These are phyloP conservation scores for Myrmecobius fasciatus DNA, from an alignment of 2,113 vertebrate genomes.

Conservation along the genomic window DNA sequence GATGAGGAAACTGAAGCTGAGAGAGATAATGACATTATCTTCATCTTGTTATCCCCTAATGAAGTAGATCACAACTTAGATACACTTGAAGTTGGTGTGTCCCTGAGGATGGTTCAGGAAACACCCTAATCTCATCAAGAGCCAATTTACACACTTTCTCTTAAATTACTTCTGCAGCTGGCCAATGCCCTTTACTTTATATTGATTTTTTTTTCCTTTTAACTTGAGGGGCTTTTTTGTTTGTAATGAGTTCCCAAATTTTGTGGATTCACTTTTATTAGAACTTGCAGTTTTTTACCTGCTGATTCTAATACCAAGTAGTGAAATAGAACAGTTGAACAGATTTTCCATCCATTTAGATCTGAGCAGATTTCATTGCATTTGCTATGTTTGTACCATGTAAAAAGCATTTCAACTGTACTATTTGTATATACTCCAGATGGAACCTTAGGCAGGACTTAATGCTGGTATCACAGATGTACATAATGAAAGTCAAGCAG, in stretches of 20 bases:
- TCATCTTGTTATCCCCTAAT: neutral
- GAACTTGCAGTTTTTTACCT: neutral
- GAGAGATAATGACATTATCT: neutral
- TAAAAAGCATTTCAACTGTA: conserved; percentile 48
- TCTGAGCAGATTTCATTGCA: conserved; percentile 16
- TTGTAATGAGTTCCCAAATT: neutral
- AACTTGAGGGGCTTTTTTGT: neutral
- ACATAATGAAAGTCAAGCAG: conserved; percentile 21
- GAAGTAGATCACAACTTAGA: neutral
- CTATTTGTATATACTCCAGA: conserved; percentile 32
- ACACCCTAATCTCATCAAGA: neutral
- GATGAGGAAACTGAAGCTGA: neutral
- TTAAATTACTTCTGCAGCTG: neutral
- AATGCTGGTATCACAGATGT: conserved; percentile 43
- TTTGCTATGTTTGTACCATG: neutral
- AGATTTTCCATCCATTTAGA: conserved; percentile 18
- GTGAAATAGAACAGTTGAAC: conserved; percentile 27
- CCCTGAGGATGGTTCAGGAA: neutral
- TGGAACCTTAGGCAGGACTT: conserved; percentile 40
- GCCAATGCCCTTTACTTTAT: neutral
- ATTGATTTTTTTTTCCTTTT: neutral
- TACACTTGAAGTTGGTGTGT: neutral
- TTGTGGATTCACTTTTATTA: neutral
- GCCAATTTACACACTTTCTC: neutral
- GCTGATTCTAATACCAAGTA: neutral